Evolutionary conservation across 2,113 vertebrate species (phyloP).

Genomic region (Osmerus eperlanus): DNA sequence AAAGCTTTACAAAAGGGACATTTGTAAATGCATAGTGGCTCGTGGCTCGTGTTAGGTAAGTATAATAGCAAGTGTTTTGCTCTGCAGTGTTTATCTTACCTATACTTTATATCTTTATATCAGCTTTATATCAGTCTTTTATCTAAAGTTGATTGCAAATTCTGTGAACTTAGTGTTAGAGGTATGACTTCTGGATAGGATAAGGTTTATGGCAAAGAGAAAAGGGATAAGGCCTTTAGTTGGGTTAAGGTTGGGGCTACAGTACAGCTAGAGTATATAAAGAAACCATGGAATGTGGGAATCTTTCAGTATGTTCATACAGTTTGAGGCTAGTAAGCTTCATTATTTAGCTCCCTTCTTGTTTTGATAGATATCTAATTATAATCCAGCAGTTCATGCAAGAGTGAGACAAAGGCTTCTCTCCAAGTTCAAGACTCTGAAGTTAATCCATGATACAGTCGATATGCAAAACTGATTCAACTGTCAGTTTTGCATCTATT

Average conservation of each 20-base stretch:
- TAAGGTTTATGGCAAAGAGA: background rate
- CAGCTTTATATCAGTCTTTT: too few relatives aligned
- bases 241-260: background rate
- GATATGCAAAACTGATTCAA: slow-evolving; percentile 16
- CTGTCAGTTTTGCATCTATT: background rate
- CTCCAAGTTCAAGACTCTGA: slow-evolving; percentile 11
- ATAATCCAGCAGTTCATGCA: background rate
- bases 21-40: too few relatives aligned
- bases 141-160: too few relatives aligned
- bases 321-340: background rate
- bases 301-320: background rate
- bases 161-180: too few relatives aligned
- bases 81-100: too few relatives aligned
- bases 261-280: background rate
- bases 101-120: too few relatives aligned
- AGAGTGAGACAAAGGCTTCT: background rate
- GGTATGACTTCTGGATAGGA: too few relatives aligned
- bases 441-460: slow-evolving; percentile 17
- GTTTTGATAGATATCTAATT: slow-evolving; percentile 15
- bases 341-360: background rate
- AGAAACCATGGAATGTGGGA: too few relatives aligned
- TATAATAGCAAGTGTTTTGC: too few relatives aligned
- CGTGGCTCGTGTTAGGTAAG: too few relatives aligned
- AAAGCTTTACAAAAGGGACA: too few relatives aligned
- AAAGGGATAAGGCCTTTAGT: background rate